phyloP scores from a whole-genome alignment of 2,113 vertebrate genomes.

The Psephotus haematonotus region DNA sequence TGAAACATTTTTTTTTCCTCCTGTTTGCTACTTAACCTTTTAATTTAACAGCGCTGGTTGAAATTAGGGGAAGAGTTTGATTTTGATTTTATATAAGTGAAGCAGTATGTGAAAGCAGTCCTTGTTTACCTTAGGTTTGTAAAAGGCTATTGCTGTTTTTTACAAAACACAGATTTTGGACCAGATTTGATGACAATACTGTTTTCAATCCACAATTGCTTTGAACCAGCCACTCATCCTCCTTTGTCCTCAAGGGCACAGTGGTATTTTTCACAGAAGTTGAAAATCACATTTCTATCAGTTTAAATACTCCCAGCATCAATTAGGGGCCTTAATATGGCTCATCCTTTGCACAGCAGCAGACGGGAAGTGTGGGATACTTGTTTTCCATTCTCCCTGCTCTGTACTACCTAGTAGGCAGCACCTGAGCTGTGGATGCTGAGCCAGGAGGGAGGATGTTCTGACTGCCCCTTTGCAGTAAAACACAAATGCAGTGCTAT shows the following conservation, averaged over 20 bases:
- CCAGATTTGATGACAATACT: neutral
- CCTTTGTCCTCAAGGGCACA: neutral
- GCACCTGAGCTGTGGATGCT: neutral
- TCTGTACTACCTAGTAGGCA: neutral
- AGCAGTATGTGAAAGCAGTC: neutral
- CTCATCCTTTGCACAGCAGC: neutral
- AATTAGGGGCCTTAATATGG: neutral
- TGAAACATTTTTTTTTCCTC: neutral
- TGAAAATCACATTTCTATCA: neutral
- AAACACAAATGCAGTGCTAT: neutral
- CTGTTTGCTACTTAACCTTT: neutral
- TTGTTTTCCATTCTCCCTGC: neutral
- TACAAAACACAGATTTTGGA: neutral
- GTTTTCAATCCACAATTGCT: neutral
- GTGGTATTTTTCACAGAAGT: neutral
- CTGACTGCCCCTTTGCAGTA: neutral
- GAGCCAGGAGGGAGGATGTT: neutral
- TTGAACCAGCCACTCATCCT: neutral
- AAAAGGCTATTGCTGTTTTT: neutral
- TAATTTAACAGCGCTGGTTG: neutral
- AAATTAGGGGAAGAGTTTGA: neutral
- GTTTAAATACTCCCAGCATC: neutral
- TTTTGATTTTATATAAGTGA: neutral
- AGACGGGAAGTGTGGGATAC: accelerated
- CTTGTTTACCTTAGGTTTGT: neutral